Base-by-base conservation (phyloP, 2,888 invertebrate species). In the Pseudococcus longispinus region DNA sequence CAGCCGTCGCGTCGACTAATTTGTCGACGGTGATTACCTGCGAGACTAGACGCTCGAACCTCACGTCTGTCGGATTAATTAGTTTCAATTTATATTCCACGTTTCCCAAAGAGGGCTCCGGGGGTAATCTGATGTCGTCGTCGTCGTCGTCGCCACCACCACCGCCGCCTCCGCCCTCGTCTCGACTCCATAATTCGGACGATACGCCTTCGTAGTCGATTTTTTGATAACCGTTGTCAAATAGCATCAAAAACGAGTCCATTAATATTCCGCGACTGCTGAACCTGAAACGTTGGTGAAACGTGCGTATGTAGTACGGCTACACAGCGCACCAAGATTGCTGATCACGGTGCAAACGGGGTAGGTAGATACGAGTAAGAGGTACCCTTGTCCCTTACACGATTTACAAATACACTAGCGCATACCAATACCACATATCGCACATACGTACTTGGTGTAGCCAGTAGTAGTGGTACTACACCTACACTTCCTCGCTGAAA, bases 71-170 rank as follows among this genome's bases (percentile, higher is more conserved):
- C 0, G 98, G 97, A 91, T 96, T 96, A 9, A 98, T 95, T 87
- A 99, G 92, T 90, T 98, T 98, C 87, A 99, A 91, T 92, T 99
- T 98, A 91, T 98, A 98, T 91, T 98, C 98, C 44, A 98, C 94
- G 91, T 98, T 98, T 11, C 98, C 98, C 89, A 97, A 94, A 90
- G 98, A 95, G 0, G 97, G 96, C 90, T 98, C 97, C 0, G 97
- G 97, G 0, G 97, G 97, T 51, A 97, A 92, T 42, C 89, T 89
- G 44, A 88, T 88, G 92, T 92, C 90, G 91, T 91, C 90, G 91
- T 91, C 90, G 91, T 90, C 4, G 37, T 13, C 44, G n/a, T n/a
- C n/a, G n/a, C n/a, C 88, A 89, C 74, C 91, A 91, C 20, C 60
- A 4, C 60, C 60, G 23, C 60, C 60, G 23, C n/a, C 60, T 1